phyloP scores from a whole-genome alignment of 2,888 invertebrate species.

The Eretmocerus hayati region DNA sequence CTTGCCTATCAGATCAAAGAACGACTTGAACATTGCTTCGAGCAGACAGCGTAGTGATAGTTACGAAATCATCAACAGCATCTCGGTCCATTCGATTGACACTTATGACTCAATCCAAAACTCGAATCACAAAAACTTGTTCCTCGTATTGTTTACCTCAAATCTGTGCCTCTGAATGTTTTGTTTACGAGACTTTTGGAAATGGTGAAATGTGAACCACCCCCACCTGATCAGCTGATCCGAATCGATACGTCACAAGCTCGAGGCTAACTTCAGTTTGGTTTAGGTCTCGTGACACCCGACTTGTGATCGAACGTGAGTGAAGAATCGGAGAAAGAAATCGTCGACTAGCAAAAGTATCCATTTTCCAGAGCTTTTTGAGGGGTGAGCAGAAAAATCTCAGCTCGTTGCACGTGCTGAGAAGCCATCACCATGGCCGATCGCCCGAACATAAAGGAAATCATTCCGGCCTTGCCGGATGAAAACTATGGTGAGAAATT shows the following conservation, averaged over 20 bases:
- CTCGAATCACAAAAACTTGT: too few species aligned
- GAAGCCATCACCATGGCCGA: conserved; percentile 32
- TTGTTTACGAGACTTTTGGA: too few species aligned
- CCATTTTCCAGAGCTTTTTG: neutral
- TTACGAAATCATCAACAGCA: too few species aligned
- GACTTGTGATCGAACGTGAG: conserved; percentile 20
- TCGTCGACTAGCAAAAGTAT: too few species aligned
- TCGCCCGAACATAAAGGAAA: conserved; percentile 55
- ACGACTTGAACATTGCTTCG: too few species aligned
- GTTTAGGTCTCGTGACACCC: conserved; percentile 21
- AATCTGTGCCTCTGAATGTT: too few species aligned
- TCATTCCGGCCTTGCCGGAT: conserved; percentile 70
- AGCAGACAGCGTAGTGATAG: too few species aligned
- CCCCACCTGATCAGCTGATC: conserved; percentile 13
- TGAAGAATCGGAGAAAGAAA: neutral
- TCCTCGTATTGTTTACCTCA: too few species aligned
- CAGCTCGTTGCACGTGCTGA: neutral
- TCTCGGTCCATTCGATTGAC: too few species aligned
- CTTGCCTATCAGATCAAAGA: too few species aligned
- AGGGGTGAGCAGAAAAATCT: neutral
- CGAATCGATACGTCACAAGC: neutral
- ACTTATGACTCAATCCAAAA: too few species aligned
- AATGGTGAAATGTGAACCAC: too few species aligned
- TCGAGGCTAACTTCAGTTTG: neutral
- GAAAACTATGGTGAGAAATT: conserved; percentile 81